phyloP scores from a whole-genome alignment of 2,797 vertebrate species.

The Distichodus sexfasciatus region DNA sequence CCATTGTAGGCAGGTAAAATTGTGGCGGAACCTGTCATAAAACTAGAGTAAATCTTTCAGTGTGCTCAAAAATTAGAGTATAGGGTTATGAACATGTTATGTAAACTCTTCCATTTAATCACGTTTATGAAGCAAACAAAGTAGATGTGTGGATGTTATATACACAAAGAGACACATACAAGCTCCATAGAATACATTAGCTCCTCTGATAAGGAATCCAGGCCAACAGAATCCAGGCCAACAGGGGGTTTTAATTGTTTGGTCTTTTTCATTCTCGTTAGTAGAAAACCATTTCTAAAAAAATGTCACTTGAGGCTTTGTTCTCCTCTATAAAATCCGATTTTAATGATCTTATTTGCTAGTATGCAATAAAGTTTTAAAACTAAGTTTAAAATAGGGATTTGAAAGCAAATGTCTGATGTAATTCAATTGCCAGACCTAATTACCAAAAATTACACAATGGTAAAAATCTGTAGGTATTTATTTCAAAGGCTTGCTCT shows the following conservation, averaged over 20 bases:
- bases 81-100: constrained; percentile 19
- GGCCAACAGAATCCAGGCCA: not conserved
- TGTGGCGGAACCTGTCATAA: too few species aligned
- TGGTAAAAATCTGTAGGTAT: too few species aligned
- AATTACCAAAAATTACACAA: too few species aligned
- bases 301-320: not conserved
- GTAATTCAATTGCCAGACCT: too few species aligned
- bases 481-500: too few species aligned
- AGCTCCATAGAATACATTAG: not conserved
- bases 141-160: constrained; percentile 28
- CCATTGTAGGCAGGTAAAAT: too few species aligned
- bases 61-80: not conserved
- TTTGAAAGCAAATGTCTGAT: too few species aligned
- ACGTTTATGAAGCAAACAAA: constrained; percentile 12
- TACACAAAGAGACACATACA: constrained; percentile 7
- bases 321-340: too few species aligned
- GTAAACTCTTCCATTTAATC: not conserved
- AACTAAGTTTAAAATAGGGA: too few species aligned
- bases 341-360: too few species aligned
- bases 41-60: too few species aligned
- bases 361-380: too few species aligned
- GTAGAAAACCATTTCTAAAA: not conserved
- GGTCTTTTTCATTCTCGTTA: not conserved
- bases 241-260: not conserved
- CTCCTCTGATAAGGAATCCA: not conserved